Percentiles rank a stretch among this genome's conserved stretches.
These are phyloP conservation scores for Myotis yumanensis DNA, from an alignment of 2,113 vertebrate genomes.

Conservation along the genomic window DNA sequence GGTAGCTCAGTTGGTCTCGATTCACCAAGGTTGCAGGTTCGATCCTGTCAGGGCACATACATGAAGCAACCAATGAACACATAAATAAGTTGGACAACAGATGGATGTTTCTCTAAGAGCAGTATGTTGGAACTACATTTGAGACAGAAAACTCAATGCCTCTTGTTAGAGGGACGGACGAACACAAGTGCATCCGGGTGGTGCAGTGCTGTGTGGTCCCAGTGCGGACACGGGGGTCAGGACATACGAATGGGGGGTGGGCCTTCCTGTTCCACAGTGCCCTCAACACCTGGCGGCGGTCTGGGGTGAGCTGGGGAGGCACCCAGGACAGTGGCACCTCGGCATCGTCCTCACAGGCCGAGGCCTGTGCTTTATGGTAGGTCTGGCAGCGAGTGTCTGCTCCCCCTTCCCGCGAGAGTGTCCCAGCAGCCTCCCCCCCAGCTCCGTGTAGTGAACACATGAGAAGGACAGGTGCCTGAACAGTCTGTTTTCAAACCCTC, in stretches of 20 bases:
- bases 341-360: accelerated
- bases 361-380: neutral
- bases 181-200: neutral
- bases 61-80: no score
- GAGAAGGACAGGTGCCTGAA: accelerated
- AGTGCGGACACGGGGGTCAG: neutral
- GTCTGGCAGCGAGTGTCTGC: neutral
- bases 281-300: accelerated
- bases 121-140: accelerated
- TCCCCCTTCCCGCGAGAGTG: no score
- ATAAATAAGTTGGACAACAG: no score
- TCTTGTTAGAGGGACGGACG: accelerated
- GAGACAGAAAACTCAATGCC: neutral
- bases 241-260: accelerated
- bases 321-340: neutral
- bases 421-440: accelerated
- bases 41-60: no score
- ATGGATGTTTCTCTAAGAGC: no score
- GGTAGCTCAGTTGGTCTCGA: no score
- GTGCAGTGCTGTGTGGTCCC: neutral
- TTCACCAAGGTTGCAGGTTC: no score
- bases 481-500: neutral
- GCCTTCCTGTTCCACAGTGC: accelerated
- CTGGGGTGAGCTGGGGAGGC: neutral
- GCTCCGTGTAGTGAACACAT: neutral